phyloP scores from a whole-genome alignment of 1,140 invertebrate genomes.

The Brachionus sp. region DNA sequence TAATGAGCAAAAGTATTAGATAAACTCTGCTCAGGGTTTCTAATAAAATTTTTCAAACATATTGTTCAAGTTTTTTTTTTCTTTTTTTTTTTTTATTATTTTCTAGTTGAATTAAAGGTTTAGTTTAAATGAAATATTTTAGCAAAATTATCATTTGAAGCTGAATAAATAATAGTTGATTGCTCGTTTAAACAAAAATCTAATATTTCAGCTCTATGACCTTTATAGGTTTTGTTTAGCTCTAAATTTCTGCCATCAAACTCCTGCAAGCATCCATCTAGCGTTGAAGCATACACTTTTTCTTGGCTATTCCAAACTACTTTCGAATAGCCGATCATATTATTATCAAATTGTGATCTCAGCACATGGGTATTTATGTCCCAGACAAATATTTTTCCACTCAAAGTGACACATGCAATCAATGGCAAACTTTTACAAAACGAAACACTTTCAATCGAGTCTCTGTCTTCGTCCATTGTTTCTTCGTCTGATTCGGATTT shows the following conservation, averaged over 20 bases:
- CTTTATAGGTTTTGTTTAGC: not conserved
- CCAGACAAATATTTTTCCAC: slow-evolving; percentile 37
- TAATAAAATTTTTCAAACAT: not conserved
- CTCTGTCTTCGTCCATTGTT: not conserved
- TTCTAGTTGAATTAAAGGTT: not conserved
- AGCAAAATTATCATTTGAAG: slow-evolving; percentile 43
- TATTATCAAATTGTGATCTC: slow-evolving; percentile 16
- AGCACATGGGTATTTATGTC: slow-evolving; percentile 15
- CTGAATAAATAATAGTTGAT: slow-evolving; percentile 27
- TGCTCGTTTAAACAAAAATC: slow-evolving; percentile 37
- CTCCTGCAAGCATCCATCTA: not conserved
- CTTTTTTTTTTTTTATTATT: not conserved
- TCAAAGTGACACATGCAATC: slow-evolving; percentile 36
- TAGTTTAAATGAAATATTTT: slow-evolving; percentile 29
- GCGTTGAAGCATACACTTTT: not conserved
- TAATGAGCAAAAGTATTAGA: not conserved
- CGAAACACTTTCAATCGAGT: slow-evolving; percentile 16
- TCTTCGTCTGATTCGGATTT: not conserved
- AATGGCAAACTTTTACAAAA: slow-evolving; percentile 18
- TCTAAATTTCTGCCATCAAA: slow-evolving; percentile 45
- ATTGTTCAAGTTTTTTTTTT: not conserved
- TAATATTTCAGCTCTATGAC: slow-evolving; percentile 27
- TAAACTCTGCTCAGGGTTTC: not conserved
- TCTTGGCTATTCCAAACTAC: slow-evolving; percentile 10
- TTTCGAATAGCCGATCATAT: slow-evolving; percentile 14